phyloP scores from a whole-genome alignment of 2,113 vertebrate species.

The Podocnemis expansa region DNA sequence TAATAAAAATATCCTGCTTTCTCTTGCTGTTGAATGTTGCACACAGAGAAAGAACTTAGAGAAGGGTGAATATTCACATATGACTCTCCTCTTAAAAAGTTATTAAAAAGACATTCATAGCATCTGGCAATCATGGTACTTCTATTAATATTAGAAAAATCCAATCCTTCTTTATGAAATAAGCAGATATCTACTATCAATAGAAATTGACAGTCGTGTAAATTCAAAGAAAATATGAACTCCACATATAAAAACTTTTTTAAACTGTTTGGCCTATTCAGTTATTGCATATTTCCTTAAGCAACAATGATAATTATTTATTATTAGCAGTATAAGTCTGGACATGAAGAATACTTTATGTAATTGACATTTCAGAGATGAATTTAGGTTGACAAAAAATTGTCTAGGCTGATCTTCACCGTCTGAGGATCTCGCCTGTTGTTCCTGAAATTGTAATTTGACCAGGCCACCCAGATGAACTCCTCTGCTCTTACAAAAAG shows the following conservation, averaged over 20 bases:
- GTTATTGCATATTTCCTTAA: neutral
- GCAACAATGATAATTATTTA: neutral
- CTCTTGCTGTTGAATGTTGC: constrained; percentile 7
- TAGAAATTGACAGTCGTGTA: neutral
- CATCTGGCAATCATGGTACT: neutral
- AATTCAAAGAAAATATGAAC: neutral
- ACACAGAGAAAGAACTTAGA: neutral
- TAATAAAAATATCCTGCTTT: neutral
- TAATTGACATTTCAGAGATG: neutral
- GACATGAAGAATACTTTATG: neutral
- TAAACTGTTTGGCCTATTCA: neutral
- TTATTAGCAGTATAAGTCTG: neutral
- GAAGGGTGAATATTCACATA: neutral
- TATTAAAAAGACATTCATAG: neutral
- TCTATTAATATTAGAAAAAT: neutral
- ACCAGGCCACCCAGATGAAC: neutral
- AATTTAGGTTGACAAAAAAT: neutral
- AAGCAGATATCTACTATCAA: neutral
- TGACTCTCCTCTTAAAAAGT: neutral
- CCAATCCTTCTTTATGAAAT: neutral
- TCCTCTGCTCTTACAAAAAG: neutral
- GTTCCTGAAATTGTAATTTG: neutral
- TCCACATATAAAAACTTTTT: neutral
- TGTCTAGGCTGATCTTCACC: neutral
- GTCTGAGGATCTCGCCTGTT: neutral